These are phyloP conservation scores for Euthynnus affinis DNA, from an alignment of 2,797 vertebrate genomes.

Conservation along the genomic window DNA sequence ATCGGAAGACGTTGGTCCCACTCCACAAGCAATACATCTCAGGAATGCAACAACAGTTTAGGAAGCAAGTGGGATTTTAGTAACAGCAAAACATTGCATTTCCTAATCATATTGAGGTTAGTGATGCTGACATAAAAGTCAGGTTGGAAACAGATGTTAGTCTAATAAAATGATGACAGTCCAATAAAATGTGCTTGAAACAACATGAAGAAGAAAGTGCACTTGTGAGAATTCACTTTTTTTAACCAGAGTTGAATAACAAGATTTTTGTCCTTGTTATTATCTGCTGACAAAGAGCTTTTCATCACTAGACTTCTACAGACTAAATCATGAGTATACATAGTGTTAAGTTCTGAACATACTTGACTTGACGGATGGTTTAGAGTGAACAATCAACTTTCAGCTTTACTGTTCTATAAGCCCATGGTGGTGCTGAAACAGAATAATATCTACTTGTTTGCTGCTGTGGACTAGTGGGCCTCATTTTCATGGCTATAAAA, in stretches of 20 bases:
- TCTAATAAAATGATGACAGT: neutral
- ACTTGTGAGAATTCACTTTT: neutral
- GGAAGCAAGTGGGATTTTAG: neutral
- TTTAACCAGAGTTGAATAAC: neutral
- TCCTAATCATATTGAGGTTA: neutral
- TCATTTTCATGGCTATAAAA: slow-evolving; percentile 64
- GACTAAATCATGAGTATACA: slow-evolving; percentile 12
- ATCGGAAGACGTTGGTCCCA: slow-evolving; percentile 29
- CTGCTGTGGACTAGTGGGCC: slow-evolving; percentile 30
- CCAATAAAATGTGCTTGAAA: neutral
- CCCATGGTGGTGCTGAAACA: slow-evolving; percentile 30
- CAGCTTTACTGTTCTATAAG: slow-evolving; percentile 45
- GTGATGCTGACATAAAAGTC: neutral
- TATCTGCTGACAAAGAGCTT: neutral
- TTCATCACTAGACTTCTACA: slow-evolving; percentile 3
- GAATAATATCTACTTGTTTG: slow-evolving; percentile 57
- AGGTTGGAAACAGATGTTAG: neutral
- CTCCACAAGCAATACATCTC: slow-evolving; percentile 6
- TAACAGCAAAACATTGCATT: neutral
- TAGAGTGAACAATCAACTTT: slow-evolving; percentile 41
- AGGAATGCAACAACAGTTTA: neutral
- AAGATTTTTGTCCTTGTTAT: slow-evolving; percentile 5
- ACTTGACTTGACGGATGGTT: slow-evolving; percentile 33
- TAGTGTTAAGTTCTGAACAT: slow-evolving; percentile 17
- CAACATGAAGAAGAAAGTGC: neutral